A percentile compares a stretch with the other conserved stretches of the same genome.
phyloP scores from a whole-genome alignment of 1,140 invertebrate genomes.

The Drosophila ananassae region DNA sequence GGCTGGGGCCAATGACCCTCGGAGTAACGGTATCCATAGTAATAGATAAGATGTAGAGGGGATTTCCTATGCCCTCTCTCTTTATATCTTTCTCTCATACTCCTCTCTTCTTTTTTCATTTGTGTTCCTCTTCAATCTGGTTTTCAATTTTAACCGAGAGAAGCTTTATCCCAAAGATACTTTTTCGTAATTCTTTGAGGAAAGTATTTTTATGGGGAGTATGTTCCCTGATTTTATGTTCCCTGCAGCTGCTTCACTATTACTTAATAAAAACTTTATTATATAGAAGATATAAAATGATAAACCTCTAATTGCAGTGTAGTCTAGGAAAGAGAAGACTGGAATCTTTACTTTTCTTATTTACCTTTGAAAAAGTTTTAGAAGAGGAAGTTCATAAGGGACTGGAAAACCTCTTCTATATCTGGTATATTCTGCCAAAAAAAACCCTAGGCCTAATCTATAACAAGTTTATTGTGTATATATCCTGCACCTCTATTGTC shows the following conservation, averaged over 20 bases:
- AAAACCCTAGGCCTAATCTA: neutral
- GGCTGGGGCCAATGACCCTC: slow-evolving; percentile 68
- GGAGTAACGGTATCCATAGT: slow-evolving; percentile 78
- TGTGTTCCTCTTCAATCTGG: slow-evolving; percentile 5
- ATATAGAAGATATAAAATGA: neutral
- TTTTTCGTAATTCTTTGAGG: slow-evolving; percentile 7
- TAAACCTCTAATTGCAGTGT: no score
- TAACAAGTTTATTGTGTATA: neutral
- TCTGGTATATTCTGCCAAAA: no score
- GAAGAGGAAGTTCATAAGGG: no score
- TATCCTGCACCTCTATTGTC: neutral
- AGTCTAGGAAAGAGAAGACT: no score
- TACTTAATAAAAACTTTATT: neutral
- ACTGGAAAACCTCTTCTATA: no score
- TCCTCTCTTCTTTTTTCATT: neutral
- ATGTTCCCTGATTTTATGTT: no score
- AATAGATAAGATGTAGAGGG: slow-evolving; percentile 63
- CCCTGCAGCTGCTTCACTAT: no score
- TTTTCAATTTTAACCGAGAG: slow-evolving; percentile 31
- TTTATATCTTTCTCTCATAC: neutral
- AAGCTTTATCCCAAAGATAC: slow-evolving; percentile 14
- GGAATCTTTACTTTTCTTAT: no score
- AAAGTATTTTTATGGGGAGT: neutral
- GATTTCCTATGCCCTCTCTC: slow-evolving; percentile 12
- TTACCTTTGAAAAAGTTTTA: no score